Percentiles rank a stretch among this genome's conserved stretches.
These are phyloP conservation scores for Harpalus rubripes DNA, from an alignment of 2,888 invertebrate species.

Conservation along the genomic window DNA sequence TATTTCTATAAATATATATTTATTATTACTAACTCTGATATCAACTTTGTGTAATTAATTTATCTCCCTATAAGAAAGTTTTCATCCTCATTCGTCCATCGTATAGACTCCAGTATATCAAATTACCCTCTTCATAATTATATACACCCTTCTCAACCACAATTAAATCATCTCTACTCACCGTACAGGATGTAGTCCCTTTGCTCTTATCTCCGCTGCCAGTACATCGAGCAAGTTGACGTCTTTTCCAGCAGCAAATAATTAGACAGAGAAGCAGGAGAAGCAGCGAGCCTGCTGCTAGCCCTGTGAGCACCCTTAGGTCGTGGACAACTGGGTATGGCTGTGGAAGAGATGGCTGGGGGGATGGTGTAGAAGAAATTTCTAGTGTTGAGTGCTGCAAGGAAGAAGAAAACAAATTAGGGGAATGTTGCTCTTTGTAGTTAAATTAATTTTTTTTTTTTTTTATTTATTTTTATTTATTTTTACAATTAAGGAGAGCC, in stretches of 20 bases:
- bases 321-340: slow-evolving; percentile 56
- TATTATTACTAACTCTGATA: too few relatives aligned
- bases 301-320: slow-evolving; percentile 26
- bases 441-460: too few relatives aligned
- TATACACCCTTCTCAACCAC: not conserved
- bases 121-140: too few relatives aligned
- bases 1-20: too few relatives aligned
- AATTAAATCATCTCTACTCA: slow-evolving; percentile 22
- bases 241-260: slow-evolving; percentile 71
- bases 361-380: slow-evolving; percentile 36
- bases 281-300: slow-evolving; percentile 16
- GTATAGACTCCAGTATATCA: too few relatives aligned
- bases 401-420: too few relatives aligned
- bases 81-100: too few relatives aligned
- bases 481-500: too few relatives aligned
- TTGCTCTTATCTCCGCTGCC: slow-evolving; percentile 51
- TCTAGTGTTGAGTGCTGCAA: not conserved
- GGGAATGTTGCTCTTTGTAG: too few relatives aligned
- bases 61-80: too few relatives aligned
- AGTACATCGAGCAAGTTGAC: slow-evolving; percentile 67
- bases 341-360: slow-evolving; percentile 34
- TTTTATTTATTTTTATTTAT: too few relatives aligned
- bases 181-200: slow-evolving; percentile 54
- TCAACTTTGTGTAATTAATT: too few relatives aligned
- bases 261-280: slow-evolving; percentile 67